phyloP scores from a whole-genome alignment of 2,113 vertebrate genomes.

The Rhinoderma darwinii region DNA sequence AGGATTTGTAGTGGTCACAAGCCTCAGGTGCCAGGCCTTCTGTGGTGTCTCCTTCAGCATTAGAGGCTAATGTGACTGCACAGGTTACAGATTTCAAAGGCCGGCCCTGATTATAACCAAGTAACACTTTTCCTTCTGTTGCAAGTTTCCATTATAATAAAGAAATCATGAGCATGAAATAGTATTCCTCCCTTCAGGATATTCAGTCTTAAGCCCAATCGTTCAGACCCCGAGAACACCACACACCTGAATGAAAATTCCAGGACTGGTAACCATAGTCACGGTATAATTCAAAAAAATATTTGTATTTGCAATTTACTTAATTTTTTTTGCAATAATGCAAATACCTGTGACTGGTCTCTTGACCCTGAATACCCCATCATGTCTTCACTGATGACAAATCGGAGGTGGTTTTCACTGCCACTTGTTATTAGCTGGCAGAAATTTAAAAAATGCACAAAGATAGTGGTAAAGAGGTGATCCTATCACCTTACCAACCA shows the following conservation, averaged over 20 bases:
- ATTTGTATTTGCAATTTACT: too few species aligned
- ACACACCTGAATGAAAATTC: neutral
- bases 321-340: too few species aligned
- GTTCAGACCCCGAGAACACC: too few species aligned
- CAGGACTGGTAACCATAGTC: neutral
- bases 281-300: neutral
- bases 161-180: neutral
- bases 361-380: neutral
- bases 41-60: too few species aligned
- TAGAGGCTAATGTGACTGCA: too few species aligned
- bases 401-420: neutral
- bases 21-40: too few species aligned
- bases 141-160: neutral
- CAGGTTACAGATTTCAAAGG: too few species aligned
- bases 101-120: neutral
- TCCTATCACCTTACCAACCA: neutral
- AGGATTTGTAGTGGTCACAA: too few species aligned
- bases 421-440: neutral
- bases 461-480: neutral
- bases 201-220: too few species aligned
- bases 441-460: neutral
- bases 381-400: neutral
- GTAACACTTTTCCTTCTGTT: neutral
- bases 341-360: too few species aligned
- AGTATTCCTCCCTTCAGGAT: neutral